These are phyloP conservation scores for Brachionus rotundiformis DNA, from an alignment of 1,140 invertebrate species.

Conservation along the genomic window DNA sequence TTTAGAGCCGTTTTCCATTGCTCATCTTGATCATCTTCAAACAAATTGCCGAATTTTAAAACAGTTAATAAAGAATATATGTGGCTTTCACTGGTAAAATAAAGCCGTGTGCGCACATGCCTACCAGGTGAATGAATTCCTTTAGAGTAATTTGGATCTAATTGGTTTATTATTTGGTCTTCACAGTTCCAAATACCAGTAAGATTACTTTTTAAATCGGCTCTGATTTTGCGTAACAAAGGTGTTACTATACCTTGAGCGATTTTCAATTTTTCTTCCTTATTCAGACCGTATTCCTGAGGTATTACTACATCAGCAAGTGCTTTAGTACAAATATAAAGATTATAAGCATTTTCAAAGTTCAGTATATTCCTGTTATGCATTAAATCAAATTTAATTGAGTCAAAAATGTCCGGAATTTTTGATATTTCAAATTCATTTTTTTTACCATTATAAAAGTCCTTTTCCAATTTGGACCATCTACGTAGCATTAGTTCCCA, in stretches of 20 bases:
- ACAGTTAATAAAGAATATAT: slow-evolving; percentile 96
- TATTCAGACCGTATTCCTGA: slow-evolving; percentile 96
- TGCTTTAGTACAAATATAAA: slow-evolving; percentile 91
- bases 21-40: slow-evolving; percentile 86
- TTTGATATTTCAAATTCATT: slow-evolving; percentile 96
- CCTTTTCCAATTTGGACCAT: slow-evolving; percentile 98
- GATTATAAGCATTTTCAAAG: slow-evolving; percentile 87
- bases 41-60: slow-evolving; percentile 85
- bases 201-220: slow-evolving; percentile 58
- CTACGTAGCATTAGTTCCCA: slow-evolving; percentile 97
- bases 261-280: slow-evolving; percentile 92
- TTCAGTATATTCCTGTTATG: slow-evolving; percentile 94
- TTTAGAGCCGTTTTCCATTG: slow-evolving; percentile 98
- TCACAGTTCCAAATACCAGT: slow-evolving; percentile 50
- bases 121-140: slow-evolving; percentile 94
- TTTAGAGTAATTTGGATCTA: slow-evolving; percentile 70
- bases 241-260: slow-evolving; percentile 96
- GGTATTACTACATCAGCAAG: slow-evolving; percentile 97
- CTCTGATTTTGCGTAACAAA: slow-evolving; percentile 89
- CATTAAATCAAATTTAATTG: slow-evolving; percentile 95
- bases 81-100: slow-evolving; percentile 99
- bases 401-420: slow-evolving; percentile 99
- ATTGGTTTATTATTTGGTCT: slow-evolving; percentile 39
- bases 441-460: slow-evolving; percentile 80
- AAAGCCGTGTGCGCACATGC: slow-evolving; percentile 91